phyloP scores from a whole-genome alignment of 2,888 invertebrate species.

The Pinctada fucata region DNA sequence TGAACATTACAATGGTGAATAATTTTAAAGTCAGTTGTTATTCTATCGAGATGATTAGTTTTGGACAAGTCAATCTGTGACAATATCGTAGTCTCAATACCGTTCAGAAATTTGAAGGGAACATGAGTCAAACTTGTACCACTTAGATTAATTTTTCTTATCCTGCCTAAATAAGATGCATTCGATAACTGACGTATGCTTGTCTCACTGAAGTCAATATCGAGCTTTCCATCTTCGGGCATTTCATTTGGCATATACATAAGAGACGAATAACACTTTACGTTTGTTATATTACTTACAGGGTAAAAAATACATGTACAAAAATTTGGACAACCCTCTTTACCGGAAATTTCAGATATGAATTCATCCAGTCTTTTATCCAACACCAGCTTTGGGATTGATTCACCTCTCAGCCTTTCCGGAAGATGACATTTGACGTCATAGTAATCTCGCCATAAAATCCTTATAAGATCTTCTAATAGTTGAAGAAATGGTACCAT shows the following conservation, averaged over 20 bases:
- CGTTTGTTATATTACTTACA: background rate
- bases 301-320: conserved; percentile 21
- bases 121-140: background rate
- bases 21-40: conserved; percentile 11
- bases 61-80: background rate
- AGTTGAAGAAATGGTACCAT: conserved; percentile 38
- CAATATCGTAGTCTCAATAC: background rate
- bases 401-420: conserved; percentile 2
- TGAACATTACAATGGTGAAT: background rate
- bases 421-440: conserved; percentile 39
- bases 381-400: background rate
- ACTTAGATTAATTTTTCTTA: background rate
- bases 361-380: conserved; percentile 8
- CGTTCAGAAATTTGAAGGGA: no score
- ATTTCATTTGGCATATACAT: background rate
- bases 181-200: background rate
- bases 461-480: conserved; percentile 25
- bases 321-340: conserved; percentile 3
- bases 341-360: background rate
- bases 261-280: conserved; percentile 15
- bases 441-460: conserved; percentile 37
- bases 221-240: background rate
- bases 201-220: conserved; percentile 11
- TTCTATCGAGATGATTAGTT: background rate
- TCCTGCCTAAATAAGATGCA: background rate